phyloP scores from a whole-genome alignment of 2,888 invertebrate genomes.

The Drosophila antonietae region DNA sequence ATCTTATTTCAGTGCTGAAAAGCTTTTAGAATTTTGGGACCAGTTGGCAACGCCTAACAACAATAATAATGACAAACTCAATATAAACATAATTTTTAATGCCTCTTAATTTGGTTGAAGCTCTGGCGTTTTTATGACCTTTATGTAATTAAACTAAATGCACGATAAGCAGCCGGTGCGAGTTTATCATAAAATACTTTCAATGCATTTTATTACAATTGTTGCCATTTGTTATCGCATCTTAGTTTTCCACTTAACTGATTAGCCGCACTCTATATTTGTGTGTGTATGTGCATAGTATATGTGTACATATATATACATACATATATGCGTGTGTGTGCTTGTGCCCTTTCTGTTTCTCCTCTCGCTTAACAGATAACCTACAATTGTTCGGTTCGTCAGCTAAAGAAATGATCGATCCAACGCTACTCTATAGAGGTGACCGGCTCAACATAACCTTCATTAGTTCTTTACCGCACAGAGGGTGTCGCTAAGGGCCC shows the following conservation, averaged over 20 bases:
- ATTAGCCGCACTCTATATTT: slow-evolving; percentile 4
- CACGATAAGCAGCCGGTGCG: slow-evolving; percentile 32
- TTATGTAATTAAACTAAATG: slow-evolving; percentile 40
- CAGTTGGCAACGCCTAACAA: slow-evolving; percentile 44
- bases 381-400: slow-evolving; percentile 11
- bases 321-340: not conserved
- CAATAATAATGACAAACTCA: slow-evolving; percentile 14
- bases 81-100: slow-evolving; percentile 29
- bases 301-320: not conserved
- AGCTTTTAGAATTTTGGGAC: slow-evolving; percentile 18
- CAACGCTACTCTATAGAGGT: slow-evolving; percentile 28
- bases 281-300: not conserved
- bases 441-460: slow-evolving; percentile 44
- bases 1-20: slow-evolving; percentile 27
- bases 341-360: slow-evolving; percentile 4
- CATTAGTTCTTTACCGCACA: slow-evolving; percentile 31
- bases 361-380: slow-evolving; percentile 19
- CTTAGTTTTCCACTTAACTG: slow-evolving; percentile 23
- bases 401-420: slow-evolving; percentile 23
- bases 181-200: slow-evolving; percentile 26
- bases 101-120: slow-evolving; percentile 11
- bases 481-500: slow-evolving; percentile 11
- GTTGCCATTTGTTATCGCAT: slow-evolving; percentile 22
- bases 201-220: slow-evolving; percentile 29
- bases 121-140: slow-evolving; percentile 46